Conservation (phyloP, 2,797 vertebrate genomes). For the Picus viridis region DNA sequence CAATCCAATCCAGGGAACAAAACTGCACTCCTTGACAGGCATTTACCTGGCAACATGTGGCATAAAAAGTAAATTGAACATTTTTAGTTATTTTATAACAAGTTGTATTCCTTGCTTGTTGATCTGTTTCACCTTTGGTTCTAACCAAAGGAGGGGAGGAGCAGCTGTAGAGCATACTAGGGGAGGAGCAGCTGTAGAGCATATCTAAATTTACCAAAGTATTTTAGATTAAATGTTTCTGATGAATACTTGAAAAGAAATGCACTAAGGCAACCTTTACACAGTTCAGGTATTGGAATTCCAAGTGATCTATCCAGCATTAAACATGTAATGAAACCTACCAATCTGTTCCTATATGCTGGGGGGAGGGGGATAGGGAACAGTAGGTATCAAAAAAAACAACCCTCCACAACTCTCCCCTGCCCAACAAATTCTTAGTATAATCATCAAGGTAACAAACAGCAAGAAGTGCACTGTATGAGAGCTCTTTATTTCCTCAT, state of each 20-base stretch:
- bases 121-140: not conserved
- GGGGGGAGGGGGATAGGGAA: not conserved
- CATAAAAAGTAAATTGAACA: not conserved
- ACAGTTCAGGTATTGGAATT: not conserved
- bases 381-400: not conserved
- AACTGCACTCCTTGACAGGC: not conserved
- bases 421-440: not conserved
- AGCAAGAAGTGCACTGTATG: not conserved
- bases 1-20: not conserved
- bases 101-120: not conserved
- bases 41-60: not conserved
- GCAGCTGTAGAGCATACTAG: not conserved
- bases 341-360: not conserved
- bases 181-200: not conserved
- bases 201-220: not conserved
- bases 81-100: not conserved
- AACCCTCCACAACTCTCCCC: not conserved
- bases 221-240: not conserved
- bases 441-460: not conserved
- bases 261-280: not conserved
- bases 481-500: not conserved
- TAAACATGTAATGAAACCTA: not conserved
- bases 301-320: not conserved
- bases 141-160: not conserved
- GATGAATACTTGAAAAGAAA: not conserved